phyloP scores from a whole-genome alignment of 2,888 invertebrate genomes.

The Urechis unicinctus region DNA sequence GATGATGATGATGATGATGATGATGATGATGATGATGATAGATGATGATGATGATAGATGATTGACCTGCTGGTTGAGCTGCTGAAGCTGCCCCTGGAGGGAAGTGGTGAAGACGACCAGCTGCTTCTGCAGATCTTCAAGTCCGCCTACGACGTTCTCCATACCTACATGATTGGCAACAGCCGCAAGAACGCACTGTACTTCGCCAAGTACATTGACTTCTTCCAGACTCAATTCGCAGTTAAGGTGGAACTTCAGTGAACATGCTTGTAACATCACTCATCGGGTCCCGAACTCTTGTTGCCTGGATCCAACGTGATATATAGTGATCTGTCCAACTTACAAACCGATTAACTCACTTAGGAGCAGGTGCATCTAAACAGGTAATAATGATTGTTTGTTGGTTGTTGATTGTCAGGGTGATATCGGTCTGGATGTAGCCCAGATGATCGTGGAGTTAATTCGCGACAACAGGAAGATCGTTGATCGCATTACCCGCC shows the following conservation, averaged over 20 bases:
- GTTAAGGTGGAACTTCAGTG: constrained; percentile 23
- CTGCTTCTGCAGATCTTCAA: constrained; percentile 19
- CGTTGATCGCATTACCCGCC: constrained; percentile 46
- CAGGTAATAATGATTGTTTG: no score
- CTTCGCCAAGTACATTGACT: constrained; percentile 33
- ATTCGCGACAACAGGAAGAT: constrained; percentile 49
- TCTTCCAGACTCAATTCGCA: constrained; percentile 30
- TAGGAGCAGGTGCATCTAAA: no score
- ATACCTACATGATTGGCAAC: constrained; percentile 30
- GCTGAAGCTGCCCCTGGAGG: constrained; percentile 24
- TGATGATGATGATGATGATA: no score
- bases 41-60: constrained; percentile 14
- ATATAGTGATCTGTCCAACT: no score
- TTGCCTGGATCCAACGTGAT: no score
- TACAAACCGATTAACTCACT: no score
- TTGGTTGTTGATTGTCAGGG: no score
- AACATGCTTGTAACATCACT: no score
- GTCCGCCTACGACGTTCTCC: constrained; percentile 25
- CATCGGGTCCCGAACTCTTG: no score
- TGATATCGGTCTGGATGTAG: constrained; percentile 49
- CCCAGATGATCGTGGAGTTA: constrained; percentile 49
- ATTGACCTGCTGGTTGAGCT: constrained; percentile 28
- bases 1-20: no score
- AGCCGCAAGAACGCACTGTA: constrained; percentile 34
- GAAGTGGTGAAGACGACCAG: constrained; percentile 14